phyloP scores from a whole-genome alignment of 2,797 vertebrate genomes.

The Picus viridis region DNA sequence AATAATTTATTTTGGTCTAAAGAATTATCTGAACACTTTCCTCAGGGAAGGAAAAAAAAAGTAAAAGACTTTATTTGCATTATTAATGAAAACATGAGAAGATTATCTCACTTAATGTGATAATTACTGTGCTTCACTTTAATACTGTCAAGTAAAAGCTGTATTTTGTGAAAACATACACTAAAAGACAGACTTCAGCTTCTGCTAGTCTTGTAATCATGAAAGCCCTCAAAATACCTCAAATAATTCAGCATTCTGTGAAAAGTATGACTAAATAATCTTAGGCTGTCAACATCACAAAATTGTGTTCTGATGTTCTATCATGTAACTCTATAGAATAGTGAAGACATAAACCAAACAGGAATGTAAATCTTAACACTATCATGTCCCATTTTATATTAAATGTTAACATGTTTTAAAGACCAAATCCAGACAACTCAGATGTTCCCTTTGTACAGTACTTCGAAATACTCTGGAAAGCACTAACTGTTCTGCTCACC shows the following conservation, averaged over 20 bases:
- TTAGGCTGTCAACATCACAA: not conserved
- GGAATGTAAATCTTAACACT: not conserved
- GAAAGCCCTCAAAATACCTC: not conserved
- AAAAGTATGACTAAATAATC: not conserved
- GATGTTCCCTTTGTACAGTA: not conserved
- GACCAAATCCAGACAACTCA: not conserved
- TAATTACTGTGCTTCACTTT: slow-evolving; percentile 46
- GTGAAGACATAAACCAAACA: not conserved
- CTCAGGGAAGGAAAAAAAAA: not conserved
- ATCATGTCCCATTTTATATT: not conserved
- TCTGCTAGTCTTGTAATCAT: not conserved
- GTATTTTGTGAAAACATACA: slow-evolving; percentile 19
- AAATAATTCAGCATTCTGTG: not conserved
- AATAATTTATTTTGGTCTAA: not conserved
- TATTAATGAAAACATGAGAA: slow-evolving; percentile 52
- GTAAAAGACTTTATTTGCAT: slow-evolving; percentile 18
- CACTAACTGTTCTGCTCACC: not conserved
- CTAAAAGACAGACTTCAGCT: slow-evolving; percentile 22
- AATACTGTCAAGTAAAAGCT: slow-evolving; percentile 46
- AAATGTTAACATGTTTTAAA: not conserved
- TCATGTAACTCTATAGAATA: not conserved
- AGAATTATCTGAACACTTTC: not conserved
- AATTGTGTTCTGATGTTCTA: not conserved
- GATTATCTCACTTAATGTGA: slow-evolving; percentile 12
- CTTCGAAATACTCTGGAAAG: not conserved